Evolutionary conservation across 2,113 vertebrate genomes (phyloP), one percentile per base, ranked within the genome.

Genomic region (Albula glossodonta): DNA sequence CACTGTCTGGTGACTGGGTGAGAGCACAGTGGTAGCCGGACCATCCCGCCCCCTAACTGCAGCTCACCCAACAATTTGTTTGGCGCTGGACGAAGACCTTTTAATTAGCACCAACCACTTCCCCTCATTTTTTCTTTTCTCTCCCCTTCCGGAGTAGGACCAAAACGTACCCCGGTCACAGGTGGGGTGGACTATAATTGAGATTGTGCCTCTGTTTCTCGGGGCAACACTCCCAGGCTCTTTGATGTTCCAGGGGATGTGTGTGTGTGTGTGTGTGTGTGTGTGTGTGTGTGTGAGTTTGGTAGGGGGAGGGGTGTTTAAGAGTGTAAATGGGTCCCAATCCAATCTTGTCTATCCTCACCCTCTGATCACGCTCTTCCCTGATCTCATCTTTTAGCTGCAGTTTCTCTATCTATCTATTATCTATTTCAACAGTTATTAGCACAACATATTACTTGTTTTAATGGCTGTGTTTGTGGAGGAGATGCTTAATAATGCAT

Each of bases 141-240:
- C 41, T 84, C 56, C 80, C 79, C 41, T 22, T 80, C 8, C 56
- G 83, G 83, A 80, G 70, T 80, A 63, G 78, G 63, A 86, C 86
- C 86, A 93, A 91, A 86, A 87, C 86, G 84, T 86, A 82, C 81
- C 85, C 53, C 50, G 78, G 83, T 91, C 81, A 85, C 86, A 90
- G 87, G 85, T 91, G 48, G 79, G 81, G 86, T 60, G 50, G 83
- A 70, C 83, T 86, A 80, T 86, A 78, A 86, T 86, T 84, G 83
- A 81, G 81, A 86, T 57, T 53, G 51, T 82, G 50, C 79, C 83
- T 66, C 41, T 56, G 50, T 56, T 84, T 90, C 60, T 51, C 51
- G 83, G 48, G 87, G 17, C 74, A 80, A 88, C 84, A 85, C 74
- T 88, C 83, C 86, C 17, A 48, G n/a, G 49, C 31, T 85, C 88